Conservation (phyloP, 92 coral and sea anemone genomes). For the Metridium senile region DNA sequence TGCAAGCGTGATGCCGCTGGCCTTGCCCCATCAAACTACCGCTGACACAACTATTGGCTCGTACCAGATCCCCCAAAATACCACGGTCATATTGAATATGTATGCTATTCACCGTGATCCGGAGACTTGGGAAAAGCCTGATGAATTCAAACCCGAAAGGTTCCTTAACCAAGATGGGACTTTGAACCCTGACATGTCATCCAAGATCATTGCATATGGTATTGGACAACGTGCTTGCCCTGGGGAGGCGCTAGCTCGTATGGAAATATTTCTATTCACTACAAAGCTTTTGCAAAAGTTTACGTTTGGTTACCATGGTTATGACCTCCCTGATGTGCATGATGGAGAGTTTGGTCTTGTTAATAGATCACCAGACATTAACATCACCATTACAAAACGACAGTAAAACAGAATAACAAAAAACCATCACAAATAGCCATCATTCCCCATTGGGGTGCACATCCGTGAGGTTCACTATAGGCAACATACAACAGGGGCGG, state of each 20-base stretch:
- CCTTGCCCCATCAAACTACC: conserved; percentile 63
- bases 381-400: neutral
- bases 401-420: neutral
- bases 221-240: conserved; percentile 52
- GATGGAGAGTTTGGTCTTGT: conserved; percentile 23
- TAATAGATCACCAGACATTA: conserved; percentile 15
- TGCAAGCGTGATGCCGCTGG: conserved; percentile 43
- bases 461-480: too few species aligned
- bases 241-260: conserved; percentile 38
- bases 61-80: conserved; percentile 64
- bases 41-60: conserved; percentile 52
- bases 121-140: conserved; percentile 68
- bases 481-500: too few species aligned
- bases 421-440: too few species aligned
- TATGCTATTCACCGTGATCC: conserved; percentile 87
- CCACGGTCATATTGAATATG: conserved; percentile 69
- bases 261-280: conserved; percentile 41
- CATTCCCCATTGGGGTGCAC: too few species aligned
- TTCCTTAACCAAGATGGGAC: conserved; percentile 67
- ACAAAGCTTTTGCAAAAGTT: conserved; percentile 28
- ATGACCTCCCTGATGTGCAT: conserved; percentile 4
- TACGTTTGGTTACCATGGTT: neutral
- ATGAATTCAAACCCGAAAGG: conserved; percentile 75
- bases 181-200: conserved; percentile 5
- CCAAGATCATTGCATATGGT: conserved; percentile 34